These are phyloP conservation scores for Gopherus evgoodei DNA, from an alignment of 2,113 vertebrate genomes.

Conservation along the genomic window DNA sequence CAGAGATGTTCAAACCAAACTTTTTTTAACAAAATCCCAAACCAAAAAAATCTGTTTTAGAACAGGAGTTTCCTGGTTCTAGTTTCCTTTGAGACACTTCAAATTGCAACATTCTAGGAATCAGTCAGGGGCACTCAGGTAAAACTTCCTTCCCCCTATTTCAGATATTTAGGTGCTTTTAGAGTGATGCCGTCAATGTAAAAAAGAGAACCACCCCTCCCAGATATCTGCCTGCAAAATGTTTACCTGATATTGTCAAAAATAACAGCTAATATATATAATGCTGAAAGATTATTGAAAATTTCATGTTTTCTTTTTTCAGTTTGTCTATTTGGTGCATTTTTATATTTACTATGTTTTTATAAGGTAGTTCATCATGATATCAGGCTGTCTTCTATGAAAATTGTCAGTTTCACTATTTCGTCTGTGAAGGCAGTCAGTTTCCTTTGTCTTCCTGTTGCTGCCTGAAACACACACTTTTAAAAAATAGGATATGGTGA, in stretches of 20 bases:
- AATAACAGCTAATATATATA: neutral
- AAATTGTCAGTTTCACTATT: neutral
- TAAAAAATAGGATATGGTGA: neutral
- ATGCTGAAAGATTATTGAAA: neutral
- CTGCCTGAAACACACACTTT: neutral
- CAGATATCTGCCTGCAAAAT: neutral
- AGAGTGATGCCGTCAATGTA: neutral
- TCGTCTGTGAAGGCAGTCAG: neutral
- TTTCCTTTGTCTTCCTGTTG: neutral
- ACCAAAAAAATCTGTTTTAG: neutral
- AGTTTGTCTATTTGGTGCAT: neutral
- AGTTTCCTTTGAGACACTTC: neutral
- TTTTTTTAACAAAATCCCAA: neutral
- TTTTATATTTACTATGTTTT: rapidly evolving
- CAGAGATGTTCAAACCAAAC: neutral
- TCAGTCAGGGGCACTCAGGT: neutral
- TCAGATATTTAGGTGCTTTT: neutral
- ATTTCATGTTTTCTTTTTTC: neutral
- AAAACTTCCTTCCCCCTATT: neutral
- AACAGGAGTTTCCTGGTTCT: neutral
- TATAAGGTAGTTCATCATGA: neutral
- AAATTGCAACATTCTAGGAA: neutral
- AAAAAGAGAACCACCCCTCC: neutral
- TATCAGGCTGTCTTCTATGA: neutral
- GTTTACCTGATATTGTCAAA: neutral